A percentile compares a stretch with the other conserved stretches of the same genome.
Evolutionary conservation across 2,888 invertebrate species (phyloP).

Genomic region (Salpingus planirostris): DNA sequence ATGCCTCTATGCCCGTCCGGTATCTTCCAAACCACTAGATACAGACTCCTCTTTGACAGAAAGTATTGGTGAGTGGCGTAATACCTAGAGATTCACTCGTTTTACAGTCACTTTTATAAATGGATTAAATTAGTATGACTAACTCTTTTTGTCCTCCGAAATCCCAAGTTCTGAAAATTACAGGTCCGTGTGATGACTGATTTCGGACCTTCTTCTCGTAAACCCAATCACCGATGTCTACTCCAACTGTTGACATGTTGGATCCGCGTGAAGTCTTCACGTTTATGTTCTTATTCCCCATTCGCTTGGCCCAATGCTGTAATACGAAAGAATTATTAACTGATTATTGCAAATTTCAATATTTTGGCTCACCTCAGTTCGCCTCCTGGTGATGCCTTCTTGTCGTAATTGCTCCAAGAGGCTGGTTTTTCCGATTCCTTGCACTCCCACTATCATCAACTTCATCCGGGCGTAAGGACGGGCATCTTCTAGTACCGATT

Average conservation of each 20-base stretch:
- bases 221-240: constrained; percentile 93
- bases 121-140: too few relatives aligned
- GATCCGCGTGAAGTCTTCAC: constrained; percentile 66
- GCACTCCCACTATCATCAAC: constrained; percentile 90
- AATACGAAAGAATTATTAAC: too few relatives aligned
- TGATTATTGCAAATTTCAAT: too few relatives aligned
- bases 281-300: constrained; percentile 82
- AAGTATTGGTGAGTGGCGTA: constrained; percentile 99
- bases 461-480: constrained; percentile 92
- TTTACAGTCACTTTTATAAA: background rate
- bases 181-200: constrained; percentile 66
- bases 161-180: constrained; percentile 95
- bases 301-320: constrained; percentile 85
- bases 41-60: constrained; percentile 87
- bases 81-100: constrained; percentile 48
- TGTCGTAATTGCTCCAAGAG: constrained; percentile 79
- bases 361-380: constrained; percentile 49
- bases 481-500: constrained; percentile 81
- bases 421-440: constrained; percentile 83
- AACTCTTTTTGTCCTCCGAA: constrained; percentile 95
- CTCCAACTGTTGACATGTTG: constrained; percentile 92
- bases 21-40: constrained; percentile 91
- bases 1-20: constrained; percentile 87
- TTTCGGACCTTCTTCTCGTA: constrained; percentile 79
- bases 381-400: constrained; percentile 70